Conservation (phyloP, 2,113 vertebrate genomes). For the Ibidorhyncha struthersii region DNA sequence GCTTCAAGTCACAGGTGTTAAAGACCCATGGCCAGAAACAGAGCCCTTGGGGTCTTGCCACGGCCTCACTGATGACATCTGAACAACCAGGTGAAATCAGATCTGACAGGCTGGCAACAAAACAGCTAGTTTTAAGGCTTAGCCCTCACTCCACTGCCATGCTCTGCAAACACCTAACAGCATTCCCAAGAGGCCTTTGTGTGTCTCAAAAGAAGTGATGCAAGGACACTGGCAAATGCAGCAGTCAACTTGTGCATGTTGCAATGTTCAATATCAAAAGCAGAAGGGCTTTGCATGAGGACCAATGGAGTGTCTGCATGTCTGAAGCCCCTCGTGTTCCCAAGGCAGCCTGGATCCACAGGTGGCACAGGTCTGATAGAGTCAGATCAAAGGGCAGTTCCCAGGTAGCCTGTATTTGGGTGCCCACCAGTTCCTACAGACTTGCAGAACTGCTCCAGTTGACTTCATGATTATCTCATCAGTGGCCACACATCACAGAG, state of each 20-base stretch:
- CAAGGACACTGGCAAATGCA: neutral
- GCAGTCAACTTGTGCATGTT: neutral
- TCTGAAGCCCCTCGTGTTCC: neutral
- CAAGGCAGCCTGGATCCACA: neutral
- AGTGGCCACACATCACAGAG: neutral
- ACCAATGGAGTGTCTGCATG: neutral
- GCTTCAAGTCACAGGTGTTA: neutral
- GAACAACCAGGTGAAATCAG: neutral
- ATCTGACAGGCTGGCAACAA: neutral
- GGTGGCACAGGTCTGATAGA: neutral
- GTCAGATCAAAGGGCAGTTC: rapidly evolving
- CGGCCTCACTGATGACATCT: neutral
- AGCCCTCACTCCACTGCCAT: neutral
- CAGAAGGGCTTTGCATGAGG: neutral
- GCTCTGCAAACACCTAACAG: neutral
- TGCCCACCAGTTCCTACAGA: neutral
- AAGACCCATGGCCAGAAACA: neutral
- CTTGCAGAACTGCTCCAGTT: neutral
- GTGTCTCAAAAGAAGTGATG: neutral
- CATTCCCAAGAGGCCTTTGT: neutral
- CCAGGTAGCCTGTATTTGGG: neutral
- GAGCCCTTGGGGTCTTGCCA: neutral
- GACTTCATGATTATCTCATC: neutral
- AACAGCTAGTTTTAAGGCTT: neutral
- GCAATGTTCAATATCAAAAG: neutral